phyloP scores from a whole-genome alignment of 92 coral and sea anemone species.

The Plumapathes pennacea region DNA sequence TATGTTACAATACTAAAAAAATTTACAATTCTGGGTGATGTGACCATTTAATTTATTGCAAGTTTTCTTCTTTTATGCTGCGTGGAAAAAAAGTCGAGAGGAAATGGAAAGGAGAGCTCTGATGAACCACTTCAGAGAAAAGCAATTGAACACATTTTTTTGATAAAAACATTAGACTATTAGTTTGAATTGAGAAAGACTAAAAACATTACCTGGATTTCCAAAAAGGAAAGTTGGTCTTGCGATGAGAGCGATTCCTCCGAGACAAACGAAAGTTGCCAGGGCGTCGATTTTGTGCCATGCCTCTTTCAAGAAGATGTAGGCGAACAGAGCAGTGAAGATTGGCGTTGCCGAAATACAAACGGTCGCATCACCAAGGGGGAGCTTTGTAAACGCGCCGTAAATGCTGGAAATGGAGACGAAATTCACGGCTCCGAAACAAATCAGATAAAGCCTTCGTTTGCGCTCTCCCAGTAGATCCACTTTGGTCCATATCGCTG shows the following conservation, averaged over 20 bases:
- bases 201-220: slow-evolving; percentile 45
- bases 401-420: slow-evolving; percentile 74
- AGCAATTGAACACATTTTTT: no score
- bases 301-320: slow-evolving; percentile 68
- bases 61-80: no score
- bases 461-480: slow-evolving; percentile 62
- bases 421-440: slow-evolving; percentile 69
- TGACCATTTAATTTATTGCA: no score
- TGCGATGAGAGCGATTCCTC: slow-evolving; percentile 67
- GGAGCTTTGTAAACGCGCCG: slow-evolving; percentile 76
- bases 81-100: no score
- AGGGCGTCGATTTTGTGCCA: slow-evolving; percentile 70
- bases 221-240: slow-evolving; percentile 78
- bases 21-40: no score
- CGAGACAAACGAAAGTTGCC: slow-evolving; percentile 66
- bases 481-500: slow-evolving; percentile 60
- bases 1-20: no score
- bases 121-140: no score
- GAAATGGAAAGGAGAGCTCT: no score
- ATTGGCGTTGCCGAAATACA: slow-evolving; percentile 78
- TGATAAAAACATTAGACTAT: no score
- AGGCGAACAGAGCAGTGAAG: slow-evolving; percentile 72
- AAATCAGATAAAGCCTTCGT: slow-evolving; percentile 58
- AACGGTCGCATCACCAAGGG: slow-evolving; percentile 81
- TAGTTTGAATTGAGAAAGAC: no score